A percentile compares a stretch with the other conserved stretches of the same genome.
Evolutionary conservation across 2,113 vertebrate species (phyloP).

Genomic region (Phodopus roborovskii): DNA sequence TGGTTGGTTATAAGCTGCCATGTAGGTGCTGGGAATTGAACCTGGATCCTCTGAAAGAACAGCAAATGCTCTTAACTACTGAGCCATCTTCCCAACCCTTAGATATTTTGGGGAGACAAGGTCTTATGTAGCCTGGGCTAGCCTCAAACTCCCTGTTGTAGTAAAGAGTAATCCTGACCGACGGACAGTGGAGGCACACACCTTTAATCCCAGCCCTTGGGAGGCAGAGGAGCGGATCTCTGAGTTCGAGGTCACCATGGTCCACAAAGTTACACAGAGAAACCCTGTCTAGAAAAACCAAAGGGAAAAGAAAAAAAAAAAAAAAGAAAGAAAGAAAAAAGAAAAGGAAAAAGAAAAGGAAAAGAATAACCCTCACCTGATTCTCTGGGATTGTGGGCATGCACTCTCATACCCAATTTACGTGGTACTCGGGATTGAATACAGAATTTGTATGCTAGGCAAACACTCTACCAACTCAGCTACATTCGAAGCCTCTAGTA

Average conservation of each 20-base stretch:
- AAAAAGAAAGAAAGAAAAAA: too few species aligned
- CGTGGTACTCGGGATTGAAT: background rate
- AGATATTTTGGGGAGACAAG: background rate
- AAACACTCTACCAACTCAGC: background rate
- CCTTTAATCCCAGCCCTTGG: too few species aligned
- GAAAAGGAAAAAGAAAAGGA: too few species aligned
- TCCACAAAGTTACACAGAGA: too few species aligned
- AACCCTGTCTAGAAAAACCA: too few species aligned
- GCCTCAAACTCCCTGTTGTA: background rate
- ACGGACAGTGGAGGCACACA: too few species aligned
- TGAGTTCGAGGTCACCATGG: too few species aligned
- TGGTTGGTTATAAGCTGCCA: background rate
- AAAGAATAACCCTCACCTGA: background rate
- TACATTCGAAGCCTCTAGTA: too few species aligned
- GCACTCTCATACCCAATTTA: background rate
- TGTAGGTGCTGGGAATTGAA: background rate
- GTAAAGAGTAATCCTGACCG: background rate
- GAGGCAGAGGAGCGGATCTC: too few species aligned
- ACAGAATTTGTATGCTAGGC: background rate
- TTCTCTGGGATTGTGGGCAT: background rate
- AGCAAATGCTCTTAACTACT: background rate
- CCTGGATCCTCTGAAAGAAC: background rate
- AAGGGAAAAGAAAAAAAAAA: too few species aligned
- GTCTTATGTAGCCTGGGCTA: background rate
- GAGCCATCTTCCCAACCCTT: background rate